Base-by-base conservation (phyloP, 2,113 vertebrate genomes). In the Sigmodon hispidus region DNA sequence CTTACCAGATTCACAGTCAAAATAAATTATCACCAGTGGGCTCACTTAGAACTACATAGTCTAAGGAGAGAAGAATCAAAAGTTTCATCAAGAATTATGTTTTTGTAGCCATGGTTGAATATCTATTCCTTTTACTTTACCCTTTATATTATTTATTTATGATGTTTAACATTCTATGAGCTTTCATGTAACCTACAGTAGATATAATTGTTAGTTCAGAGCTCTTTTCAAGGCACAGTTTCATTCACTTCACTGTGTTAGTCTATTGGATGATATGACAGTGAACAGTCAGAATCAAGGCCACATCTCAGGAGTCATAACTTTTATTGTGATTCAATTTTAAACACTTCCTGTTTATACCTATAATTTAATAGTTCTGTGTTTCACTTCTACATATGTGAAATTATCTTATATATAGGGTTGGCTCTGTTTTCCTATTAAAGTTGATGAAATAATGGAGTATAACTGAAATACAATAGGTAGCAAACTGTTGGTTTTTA, bases 41-140 rank as follows among this genome's bases (percentile, higher is more conserved):
- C 1, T 80, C 50, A 63, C 11, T 87, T 77, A 55, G 1, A 43
- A 3, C 1, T 40, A 15, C 26, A 81, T 10, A 85, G 79, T 7
- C 3, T 84, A 21, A 67, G n/a, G 65, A 59, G 21, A 70, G 4
- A 75, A 31, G 67, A 4, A 61, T 17, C 10, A 29, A 8, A 40
- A 31, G 43, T 85, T 34, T n/a, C 29, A 55, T 15, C 3, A 48
- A 31, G 12, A 72, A 16, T 8, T 48, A 3, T 48, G 22, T 43
- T 83, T 15, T 29, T 81, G 3, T 29, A 85, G 8, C 45, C 17
- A 45, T 2, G 17, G 29, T 19, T 84, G 40, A 61, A 43, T 91
- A 55, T 83, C 94, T 94, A 75, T 87, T 67, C 77, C 59, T 91
- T 94, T 7, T 0, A 57, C 61, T 1, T 45, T 86, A 87, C 59